Percentiles rank a stretch among this genome's conserved stretches.
These are phyloP conservation scores for Lethenteron reissneri DNA, from an alignment of 2,113 vertebrate genomes.

Conservation along the genomic window DNA sequence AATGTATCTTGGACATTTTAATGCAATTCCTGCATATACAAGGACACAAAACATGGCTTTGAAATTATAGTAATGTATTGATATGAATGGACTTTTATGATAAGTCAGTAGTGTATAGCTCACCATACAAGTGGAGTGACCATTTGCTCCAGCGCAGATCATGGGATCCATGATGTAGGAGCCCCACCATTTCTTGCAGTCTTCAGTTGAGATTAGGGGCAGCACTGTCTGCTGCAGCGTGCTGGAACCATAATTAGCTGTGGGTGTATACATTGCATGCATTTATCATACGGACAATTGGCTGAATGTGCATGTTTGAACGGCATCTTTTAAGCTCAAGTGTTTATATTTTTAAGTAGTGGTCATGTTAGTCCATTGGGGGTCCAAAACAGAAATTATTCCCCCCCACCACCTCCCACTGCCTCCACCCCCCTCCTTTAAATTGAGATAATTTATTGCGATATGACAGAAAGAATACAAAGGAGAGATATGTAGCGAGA, in stretches of 20 bases:
- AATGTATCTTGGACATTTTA: background rate
- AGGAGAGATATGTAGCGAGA: no score
- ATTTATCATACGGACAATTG: no score
- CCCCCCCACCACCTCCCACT: no score
- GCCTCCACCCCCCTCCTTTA: no score
- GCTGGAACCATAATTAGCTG: conserved; percentile 1
- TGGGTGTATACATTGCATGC: background rate
- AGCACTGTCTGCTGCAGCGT: conserved; percentile 23
- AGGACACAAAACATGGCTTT: conserved; percentile 22
- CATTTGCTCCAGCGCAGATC: conserved; percentile 19
- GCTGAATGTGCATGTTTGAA: no score
- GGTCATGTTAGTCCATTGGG: no score
- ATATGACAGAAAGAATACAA: no score
- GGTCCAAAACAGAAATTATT: no score
- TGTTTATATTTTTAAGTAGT: no score
- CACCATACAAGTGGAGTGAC: conserved; percentile 23
- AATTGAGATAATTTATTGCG: no score
- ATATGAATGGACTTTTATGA: conserved; percentile 18
- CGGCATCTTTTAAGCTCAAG: no score
- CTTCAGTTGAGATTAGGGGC: conserved; percentile 20
- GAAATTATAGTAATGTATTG: conserved; percentile 27
- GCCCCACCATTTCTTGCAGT: conserved; percentile 20
- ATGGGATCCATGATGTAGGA: conserved; percentile 21
- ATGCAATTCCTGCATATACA: conserved; percentile 12
- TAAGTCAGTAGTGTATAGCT: conserved; percentile 13